Evolutionary conservation across 2,888 invertebrate genomes (phyloP).

Genomic region (Drosophila flavopinicola): DNA sequence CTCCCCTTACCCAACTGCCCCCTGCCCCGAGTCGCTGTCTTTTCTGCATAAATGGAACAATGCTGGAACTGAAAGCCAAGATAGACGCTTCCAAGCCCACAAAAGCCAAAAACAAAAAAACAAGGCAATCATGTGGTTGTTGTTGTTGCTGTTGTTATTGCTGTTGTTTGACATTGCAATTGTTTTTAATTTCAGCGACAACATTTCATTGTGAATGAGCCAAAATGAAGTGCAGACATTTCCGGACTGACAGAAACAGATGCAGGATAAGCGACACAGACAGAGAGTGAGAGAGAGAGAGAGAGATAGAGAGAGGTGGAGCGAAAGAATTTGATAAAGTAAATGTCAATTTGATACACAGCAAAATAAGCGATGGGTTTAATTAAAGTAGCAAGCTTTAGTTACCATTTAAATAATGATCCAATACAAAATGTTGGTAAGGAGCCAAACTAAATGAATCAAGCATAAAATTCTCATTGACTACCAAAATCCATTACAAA

Average conservation of each 20-base stretch:
- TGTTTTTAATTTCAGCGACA: slow-evolving; percentile 61
- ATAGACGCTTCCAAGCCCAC: slow-evolving; percentile 42
- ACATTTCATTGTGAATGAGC: slow-evolving; percentile 60
- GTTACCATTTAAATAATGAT: no score
- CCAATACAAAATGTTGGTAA: no score
- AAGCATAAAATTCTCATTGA: no score
- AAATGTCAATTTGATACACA: not conserved
- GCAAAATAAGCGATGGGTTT: no score
- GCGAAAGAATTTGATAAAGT: slow-evolving; percentile 2
- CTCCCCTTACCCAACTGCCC: not conserved
- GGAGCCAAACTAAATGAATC: no score
- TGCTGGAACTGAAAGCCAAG: slow-evolving; percentile 26
- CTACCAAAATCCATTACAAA: no score
- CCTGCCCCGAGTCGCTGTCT: not conserved
- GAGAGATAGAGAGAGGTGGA: not conserved
- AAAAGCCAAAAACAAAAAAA: no score
- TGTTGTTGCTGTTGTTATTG: slow-evolving; percentile 33
- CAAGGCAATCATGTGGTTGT: slow-evolving; percentile 35
- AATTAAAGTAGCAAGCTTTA: no score
- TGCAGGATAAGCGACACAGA: not conserved
- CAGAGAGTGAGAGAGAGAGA: not conserved
- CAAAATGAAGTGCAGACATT: slow-evolving; percentile 58
- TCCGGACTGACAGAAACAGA: slow-evolving; percentile 49
- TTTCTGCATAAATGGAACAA: slow-evolving; percentile 68
- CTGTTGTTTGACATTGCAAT: slow-evolving; percentile 60